Conservation (phyloP, 92 coral and sea anemone genomes). For the Epizoanthus rinbou region DNA sequence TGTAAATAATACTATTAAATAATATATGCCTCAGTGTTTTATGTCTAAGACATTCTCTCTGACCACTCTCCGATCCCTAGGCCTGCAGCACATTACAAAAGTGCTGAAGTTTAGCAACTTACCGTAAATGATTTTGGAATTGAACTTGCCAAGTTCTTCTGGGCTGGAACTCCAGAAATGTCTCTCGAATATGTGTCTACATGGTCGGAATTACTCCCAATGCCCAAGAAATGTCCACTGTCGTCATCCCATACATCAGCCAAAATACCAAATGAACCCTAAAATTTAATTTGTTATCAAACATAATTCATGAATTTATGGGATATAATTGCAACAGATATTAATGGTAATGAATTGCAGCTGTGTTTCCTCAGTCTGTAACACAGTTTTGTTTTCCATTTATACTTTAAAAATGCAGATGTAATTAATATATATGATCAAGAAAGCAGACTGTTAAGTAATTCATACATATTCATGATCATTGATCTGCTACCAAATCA, state of each 20-base stretch:
- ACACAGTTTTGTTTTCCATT: too few relatives aligned
- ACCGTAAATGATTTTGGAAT: constrained; percentile 47
- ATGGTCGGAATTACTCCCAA: constrained; percentile 73
- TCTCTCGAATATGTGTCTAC: constrained; percentile 55
- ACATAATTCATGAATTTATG: not conserved
- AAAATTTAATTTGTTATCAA: not conserved
- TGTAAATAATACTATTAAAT: too few relatives aligned
- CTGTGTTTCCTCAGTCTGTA: too few relatives aligned
- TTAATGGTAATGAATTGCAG: too few relatives aligned
- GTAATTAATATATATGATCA: too few relatives aligned
- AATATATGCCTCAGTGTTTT: not conserved
- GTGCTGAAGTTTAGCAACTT: not conserved
- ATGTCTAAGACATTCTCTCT: not conserved
- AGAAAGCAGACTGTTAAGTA: too few relatives aligned
- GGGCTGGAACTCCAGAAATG: constrained; percentile 57
- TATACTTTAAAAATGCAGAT: too few relatives aligned
- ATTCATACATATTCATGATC: too few relatives aligned
- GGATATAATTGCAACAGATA: too few relatives aligned
- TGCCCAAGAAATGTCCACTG: constrained; percentile 57
- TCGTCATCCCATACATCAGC: constrained; percentile 87
- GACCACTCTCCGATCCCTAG: not conserved
- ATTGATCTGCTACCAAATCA: too few relatives aligned
- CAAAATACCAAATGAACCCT: constrained; percentile 84
- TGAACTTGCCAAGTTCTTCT: constrained; percentile 49
- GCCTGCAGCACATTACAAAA: too few relatives aligned